These are phyloP conservation scores for Eulithis testata DNA, from an alignment of 2,888 invertebrate genomes.

Conservation along the genomic window DNA sequence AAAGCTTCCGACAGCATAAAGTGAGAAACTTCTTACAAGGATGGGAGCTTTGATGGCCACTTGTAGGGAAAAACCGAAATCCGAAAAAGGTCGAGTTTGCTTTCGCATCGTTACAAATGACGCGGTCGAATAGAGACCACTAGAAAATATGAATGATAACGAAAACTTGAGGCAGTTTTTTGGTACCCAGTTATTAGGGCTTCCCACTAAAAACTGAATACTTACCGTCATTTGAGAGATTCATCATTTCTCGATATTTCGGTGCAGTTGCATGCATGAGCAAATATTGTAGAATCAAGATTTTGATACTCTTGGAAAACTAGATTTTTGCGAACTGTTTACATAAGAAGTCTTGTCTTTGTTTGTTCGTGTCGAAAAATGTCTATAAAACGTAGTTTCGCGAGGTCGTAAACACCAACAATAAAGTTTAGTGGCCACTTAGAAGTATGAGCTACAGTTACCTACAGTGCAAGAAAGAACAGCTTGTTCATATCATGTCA, in stretches of 20 bases:
- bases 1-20: slow-evolving; percentile 15
- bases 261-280: too few relatives aligned
- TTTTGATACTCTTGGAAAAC: neutral
- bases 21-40: slow-evolving; percentile 10
- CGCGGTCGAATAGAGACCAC: neutral
- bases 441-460: slow-evolving; percentile 56
- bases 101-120: neutral
- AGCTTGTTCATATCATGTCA: slow-evolving; percentile 15
- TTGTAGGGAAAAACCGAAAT: neutral
- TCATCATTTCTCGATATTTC: too few relatives aligned
- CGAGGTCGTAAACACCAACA: slow-evolving; percentile 71
- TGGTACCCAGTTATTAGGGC: too few relatives aligned
- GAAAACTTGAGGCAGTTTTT: too few relatives aligned
- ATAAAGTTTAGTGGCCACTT: slow-evolving; percentile 78
- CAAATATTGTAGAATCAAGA: too few relatives aligned
- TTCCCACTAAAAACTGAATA: too few relatives aligned
- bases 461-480: slow-evolving; percentile 27
- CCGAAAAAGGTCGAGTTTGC: slow-evolving; percentile 5
- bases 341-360: slow-evolving; percentile 43
- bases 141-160: neutral
- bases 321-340: slow-evolving; percentile 13
- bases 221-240: too few relatives aligned
- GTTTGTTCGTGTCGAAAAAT: slow-evolving; percentile 51
- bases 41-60: slow-evolving; percentile 5
- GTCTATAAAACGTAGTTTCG: slow-evolving; percentile 56